Conservation (phyloP, 1,140 invertebrate genomes). For the Drosophila virilis region DNA sequence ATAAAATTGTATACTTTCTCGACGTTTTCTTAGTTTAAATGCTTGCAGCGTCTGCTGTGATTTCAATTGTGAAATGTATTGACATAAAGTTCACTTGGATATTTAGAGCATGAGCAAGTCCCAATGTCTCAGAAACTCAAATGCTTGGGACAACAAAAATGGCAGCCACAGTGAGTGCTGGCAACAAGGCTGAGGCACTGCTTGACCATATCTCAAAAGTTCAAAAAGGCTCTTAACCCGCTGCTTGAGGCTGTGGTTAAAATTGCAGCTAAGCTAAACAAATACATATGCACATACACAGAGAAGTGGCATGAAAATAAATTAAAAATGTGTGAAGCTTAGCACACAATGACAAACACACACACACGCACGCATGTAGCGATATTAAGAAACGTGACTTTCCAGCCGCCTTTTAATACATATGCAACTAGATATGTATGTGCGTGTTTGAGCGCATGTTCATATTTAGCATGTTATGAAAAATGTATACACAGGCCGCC, state of each 20-base stretch:
- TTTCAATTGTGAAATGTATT: slow-evolving; percentile 26
- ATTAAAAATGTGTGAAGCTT: slow-evolving; percentile 75
- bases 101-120: slow-evolving; percentile 1
- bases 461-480: slow-evolving; percentile 78
- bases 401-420: slow-evolving; percentile 39
- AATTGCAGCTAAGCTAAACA: slow-evolving; percentile 42
- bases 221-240: slow-evolving; percentile 70
- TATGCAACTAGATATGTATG: neutral
- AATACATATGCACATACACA: slow-evolving; percentile 12
- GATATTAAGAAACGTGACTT: slow-evolving; percentile 80
- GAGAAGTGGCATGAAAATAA: slow-evolving; percentile 66
- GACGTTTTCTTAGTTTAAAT: neutral
- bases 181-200: neutral
- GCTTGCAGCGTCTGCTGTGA: slow-evolving; percentile 1
- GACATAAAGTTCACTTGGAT: neutral
- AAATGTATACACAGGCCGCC: slow-evolving; percentile 64
- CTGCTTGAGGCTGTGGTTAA: slow-evolving; percentile 61
- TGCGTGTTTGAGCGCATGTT: slow-evolving; percentile 13
- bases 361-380: slow-evolving; percentile 33
- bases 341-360: slow-evolving; percentile 42
- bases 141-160: slow-evolving; percentile 18
- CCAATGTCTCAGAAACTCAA: slow-evolving; percentile 15
- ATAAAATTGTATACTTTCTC: neutral
- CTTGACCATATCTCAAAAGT: slow-evolving; percentile 59
- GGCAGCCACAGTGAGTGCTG: neutral